Conservation (phyloP, 2,113 vertebrate species). For the Datnioides undecimradiatus region DNA sequence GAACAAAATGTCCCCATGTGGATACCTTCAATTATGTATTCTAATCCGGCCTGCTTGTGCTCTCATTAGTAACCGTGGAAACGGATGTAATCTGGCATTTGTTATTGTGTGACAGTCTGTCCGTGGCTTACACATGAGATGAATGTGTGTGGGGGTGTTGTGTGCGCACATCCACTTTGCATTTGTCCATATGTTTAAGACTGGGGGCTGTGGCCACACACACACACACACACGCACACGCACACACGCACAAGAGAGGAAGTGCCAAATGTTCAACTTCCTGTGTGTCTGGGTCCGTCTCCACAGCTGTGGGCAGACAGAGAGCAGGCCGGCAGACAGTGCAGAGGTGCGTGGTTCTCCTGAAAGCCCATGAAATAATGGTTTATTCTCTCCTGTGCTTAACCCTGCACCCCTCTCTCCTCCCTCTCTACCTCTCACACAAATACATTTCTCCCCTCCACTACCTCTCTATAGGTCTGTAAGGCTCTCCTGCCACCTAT, state of each 20-base stretch:
- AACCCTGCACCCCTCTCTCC: constrained; percentile 32
- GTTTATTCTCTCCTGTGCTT: constrained; percentile 49
- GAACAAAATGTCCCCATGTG: constrained; percentile 54
- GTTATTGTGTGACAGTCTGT: constrained; percentile 39
- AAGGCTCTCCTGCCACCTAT: constrained; percentile 62
- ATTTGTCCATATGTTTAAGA: constrained; percentile 40
- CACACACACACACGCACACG: constrained; percentile 19
- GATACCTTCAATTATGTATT: constrained; percentile 51
- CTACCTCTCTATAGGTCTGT: constrained; percentile 45
- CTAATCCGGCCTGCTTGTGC: constrained; percentile 45
- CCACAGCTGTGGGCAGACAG: constrained; percentile 69
- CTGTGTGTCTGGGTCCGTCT: constrained; percentile 63
- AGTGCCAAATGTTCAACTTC: constrained; percentile 75
- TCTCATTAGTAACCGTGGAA: constrained; percentile 63
- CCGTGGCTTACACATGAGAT: constrained; percentile 22
- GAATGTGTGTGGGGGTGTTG: constrained; percentile 16
- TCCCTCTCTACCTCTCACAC: constrained; percentile 23
- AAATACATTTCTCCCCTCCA: constrained; percentile 53
- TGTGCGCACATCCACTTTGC: constrained; percentile 14
- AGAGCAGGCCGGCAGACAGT: constrained; percentile 55
- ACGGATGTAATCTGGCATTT: constrained; percentile 61
- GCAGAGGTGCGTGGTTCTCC: constrained; percentile 34
- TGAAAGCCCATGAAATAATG: constrained; percentile 60
- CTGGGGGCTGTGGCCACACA: constrained; percentile 33
- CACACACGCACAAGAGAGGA: constrained; percentile 56